Evolutionary conservation across 37 sponge, comb jelly and placozoan species (phyloP).

Genomic region (Ephydatia muelleri): DNA sequence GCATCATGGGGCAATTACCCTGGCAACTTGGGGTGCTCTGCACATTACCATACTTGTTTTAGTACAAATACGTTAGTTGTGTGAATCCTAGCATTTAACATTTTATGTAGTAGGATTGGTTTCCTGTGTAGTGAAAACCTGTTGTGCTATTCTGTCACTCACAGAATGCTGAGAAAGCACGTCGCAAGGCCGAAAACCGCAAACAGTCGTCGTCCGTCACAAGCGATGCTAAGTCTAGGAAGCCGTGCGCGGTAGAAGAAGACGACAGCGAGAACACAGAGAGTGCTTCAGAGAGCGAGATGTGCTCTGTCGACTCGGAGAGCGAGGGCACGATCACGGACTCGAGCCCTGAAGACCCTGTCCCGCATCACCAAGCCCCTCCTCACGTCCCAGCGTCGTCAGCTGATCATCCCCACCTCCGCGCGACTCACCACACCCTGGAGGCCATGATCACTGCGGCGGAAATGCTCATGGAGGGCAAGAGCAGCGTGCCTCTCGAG

Average conservation of each 20-base stretch:
- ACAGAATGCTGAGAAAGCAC: conserved; percentile 73
- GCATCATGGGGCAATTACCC: too few species aligned
- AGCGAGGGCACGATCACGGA: conserved; percentile 67
- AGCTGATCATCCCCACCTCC: background rate
- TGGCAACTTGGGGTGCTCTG: too few species aligned
- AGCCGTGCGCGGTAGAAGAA: conserved; percentile 4
- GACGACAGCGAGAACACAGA: conserved; percentile 51
- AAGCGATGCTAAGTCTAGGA: conserved; percentile 24
- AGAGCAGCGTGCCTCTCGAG: conserved; percentile 56
- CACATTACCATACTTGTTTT: too few species aligned
- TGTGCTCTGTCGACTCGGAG: conserved; percentile 21
- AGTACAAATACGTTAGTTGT: too few species aligned
- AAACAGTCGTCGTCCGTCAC: conserved; percentile 17
- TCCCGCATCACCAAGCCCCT: background rate
- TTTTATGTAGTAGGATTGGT: background rate
- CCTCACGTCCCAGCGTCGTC: background rate
- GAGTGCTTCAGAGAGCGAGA: conserved; percentile 36
- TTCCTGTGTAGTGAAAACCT: background rate
- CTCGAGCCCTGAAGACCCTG: conserved; percentile 46
- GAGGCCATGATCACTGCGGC: background rate
- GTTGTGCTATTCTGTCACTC: background rate
- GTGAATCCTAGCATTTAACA: background rate
- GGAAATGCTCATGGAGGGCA: background rate
- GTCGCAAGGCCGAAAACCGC: conserved; percentile 47
- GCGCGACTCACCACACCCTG: background rate